Evolutionary conservation across 23 tunicate genomes (phyloP), one percentile per base, ranked within the genome.

Genomic region (Oikopleura dioica): DNA sequence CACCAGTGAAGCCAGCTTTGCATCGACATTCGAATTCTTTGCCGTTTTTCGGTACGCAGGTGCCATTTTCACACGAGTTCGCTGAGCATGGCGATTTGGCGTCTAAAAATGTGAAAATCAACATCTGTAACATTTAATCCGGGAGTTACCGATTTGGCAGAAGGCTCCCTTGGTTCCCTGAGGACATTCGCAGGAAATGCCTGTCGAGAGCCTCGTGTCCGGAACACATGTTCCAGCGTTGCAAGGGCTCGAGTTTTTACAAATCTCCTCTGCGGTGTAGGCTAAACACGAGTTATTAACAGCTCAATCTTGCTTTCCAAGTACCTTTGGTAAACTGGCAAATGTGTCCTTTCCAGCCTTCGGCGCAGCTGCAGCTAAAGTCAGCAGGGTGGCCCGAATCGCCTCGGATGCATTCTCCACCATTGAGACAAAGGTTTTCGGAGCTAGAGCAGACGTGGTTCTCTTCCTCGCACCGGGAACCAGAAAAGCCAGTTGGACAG

Each of bases 401-500:
- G 4, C 29, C 32, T 5, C 26, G 33, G 30, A 2, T 63, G 72
- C 72, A 63, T 63, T 63, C 26, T 23, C 72, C 72, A 28, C 72
- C 72, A 28, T 63, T 63, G 16, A 16, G 16, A 63, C 72, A 63
- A 21, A 31, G 72, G 2, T 63, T 63, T 9, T 44, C 16, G 16
- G 72, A 63, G 32, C 72, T 28, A n/a, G n/a, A n/a, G 33, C 72
- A 63, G 2, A 28, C 72, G 72, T 63, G 30, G 4, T 21, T 23
- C 2, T 63, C 87, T 1, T 85, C 79, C 68, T 82, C 82, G 38
- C 97, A 92, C 35, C 80, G 80, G 35, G 80, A 67, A 21, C 97
- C 97, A 68, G 82, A 87, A 86, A 86, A 92, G 31, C 83, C 84
- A 30, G 81, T 76, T 1, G 97, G 97, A 67, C 97, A 92, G 21